These are phyloP conservation scores for Melanostigma gelatinosum DNA, from an alignment of 2,113 vertebrate genomes.

Conservation along the genomic window DNA sequence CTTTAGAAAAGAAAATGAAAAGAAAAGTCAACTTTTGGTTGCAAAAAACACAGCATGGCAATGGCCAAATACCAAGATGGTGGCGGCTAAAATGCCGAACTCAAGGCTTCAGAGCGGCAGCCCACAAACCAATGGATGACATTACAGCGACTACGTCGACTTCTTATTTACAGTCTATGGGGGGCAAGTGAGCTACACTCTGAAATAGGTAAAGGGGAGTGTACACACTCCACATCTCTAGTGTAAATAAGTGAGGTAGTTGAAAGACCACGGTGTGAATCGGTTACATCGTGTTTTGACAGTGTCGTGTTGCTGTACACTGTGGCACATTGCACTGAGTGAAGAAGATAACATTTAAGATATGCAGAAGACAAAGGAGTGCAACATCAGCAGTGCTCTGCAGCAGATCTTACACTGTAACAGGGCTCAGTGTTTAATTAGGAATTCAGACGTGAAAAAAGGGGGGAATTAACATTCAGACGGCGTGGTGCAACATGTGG, in stretches of 20 bases:
- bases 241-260: neutral
- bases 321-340: neutral
- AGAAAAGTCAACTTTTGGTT: neutral
- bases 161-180: neutral
- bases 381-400: slow-evolving; percentile 11
- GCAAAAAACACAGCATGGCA: no score
- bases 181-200: neutral
- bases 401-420: slow-evolving; percentile 19
- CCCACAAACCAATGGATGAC: neutral
- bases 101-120: neutral
- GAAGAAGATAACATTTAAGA: neutral
- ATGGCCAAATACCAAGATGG: no score
- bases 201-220: neutral
- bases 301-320: neutral
- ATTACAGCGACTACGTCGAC: neutral
- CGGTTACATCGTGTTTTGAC: neutral
- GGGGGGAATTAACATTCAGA: slow-evolving; percentile 4
- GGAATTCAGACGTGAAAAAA: slow-evolving; percentile 11
- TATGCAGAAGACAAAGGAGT: neutral
- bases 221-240: neutral
- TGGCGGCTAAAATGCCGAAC: neutral
- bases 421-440: slow-evolving; percentile 16
- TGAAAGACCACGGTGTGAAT: neutral
- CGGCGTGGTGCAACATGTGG: slow-evolving; percentile 47
- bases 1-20: neutral